Base-by-base conservation (phyloP, 2,888 invertebrate species). In the Meteorus cinctellus region DNA sequence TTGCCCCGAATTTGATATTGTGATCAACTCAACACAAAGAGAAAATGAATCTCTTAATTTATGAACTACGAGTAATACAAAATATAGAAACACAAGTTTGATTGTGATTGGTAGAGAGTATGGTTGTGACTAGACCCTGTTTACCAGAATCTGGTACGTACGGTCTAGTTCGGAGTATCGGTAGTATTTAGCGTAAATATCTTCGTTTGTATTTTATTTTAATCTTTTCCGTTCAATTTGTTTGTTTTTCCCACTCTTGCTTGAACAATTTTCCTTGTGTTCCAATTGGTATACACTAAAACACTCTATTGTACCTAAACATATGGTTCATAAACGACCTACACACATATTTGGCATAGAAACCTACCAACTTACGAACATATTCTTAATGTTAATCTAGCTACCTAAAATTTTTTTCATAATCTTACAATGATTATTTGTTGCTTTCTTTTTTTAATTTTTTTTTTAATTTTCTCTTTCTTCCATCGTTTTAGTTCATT, bases 341-440 rank as follows among this genome's bases (percentile, higher is more conserved):
- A 87, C 86, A 85, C 85, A 86, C 81, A 83, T 87, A 87, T 88
- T 88, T 88, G 88, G 88, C 88, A 88, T 87, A 85, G 84, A 86
- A 86, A 88, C 84, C 86, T 85, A 85, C 83, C 85, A 83, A 84
- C 84, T 83, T 84, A 82, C 84, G 81, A 83, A 81, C 84, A 80
- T 84, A 80, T 76, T 80, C 79, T 79, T 76, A 78, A 65, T 19
- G 72, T 77, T 80, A 80, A 45, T 62, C 80, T 79, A 81, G 77
- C 79, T 80, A 80, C 79, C 79, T 81, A 65, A 24, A 78, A 60
- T 77, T 70, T 55, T 60, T 73, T 62, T 77, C 34, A 74, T 78
- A 69, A 75, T 75, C 77, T 77, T 79, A 78, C 74, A 77, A 72
- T 81, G 78, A 80, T 45, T 67, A 73, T 73, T 70, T 71, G 69